Evolutionary conservation across 2,888 invertebrate species (phyloP).

Genomic region (Timandra comae): DNA sequence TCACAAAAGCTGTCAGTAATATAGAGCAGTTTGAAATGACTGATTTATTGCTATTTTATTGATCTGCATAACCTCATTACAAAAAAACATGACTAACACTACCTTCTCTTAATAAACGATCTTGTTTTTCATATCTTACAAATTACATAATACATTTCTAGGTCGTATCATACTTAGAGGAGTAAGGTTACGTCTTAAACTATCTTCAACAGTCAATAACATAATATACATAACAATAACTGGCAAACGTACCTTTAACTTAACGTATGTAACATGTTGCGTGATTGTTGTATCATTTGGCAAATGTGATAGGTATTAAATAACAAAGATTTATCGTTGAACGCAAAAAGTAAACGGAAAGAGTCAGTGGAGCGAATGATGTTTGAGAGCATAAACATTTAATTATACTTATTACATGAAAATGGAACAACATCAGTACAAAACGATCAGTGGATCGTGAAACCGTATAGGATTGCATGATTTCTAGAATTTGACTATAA

Average conservation of each 20-base stretch:
- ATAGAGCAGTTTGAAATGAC: conserved; percentile 9
- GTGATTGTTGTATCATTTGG: too few relatives aligned
- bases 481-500: conserved; percentile 24
- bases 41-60: conserved; percentile 17
- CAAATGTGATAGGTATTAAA: too few relatives aligned
- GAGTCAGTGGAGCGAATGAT: conserved; percentile 14
- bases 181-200: conserved; percentile 26
- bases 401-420: conserved; percentile 22
- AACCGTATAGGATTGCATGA: conserved; percentile 21
- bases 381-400: conserved; percentile 8
- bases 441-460: conserved; percentile 25
- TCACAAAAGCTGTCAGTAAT: conserved; percentile 1
- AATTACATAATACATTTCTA: conserved; percentile 51
- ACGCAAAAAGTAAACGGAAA: conserved; percentile 4
- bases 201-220: background rate
- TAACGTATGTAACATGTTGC: too few relatives aligned
- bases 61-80: conserved; percentile 27
- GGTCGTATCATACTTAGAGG: conserved; percentile 32
- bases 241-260: too few relatives aligned
- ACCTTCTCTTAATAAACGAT: conserved; percentile 42
- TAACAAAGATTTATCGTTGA: too few relatives aligned
- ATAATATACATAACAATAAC: too few relatives aligned
- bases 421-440: conserved; percentile 13
- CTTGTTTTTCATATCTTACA: conserved; percentile 34
- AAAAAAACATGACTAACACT: conserved; percentile 23